Percentiles rank a stretch among this genome's conserved stretches.
These are phyloP conservation scores for Alentia gelatinosa DNA, from an alignment of 2,888 invertebrate species.

Conservation along the genomic window DNA sequence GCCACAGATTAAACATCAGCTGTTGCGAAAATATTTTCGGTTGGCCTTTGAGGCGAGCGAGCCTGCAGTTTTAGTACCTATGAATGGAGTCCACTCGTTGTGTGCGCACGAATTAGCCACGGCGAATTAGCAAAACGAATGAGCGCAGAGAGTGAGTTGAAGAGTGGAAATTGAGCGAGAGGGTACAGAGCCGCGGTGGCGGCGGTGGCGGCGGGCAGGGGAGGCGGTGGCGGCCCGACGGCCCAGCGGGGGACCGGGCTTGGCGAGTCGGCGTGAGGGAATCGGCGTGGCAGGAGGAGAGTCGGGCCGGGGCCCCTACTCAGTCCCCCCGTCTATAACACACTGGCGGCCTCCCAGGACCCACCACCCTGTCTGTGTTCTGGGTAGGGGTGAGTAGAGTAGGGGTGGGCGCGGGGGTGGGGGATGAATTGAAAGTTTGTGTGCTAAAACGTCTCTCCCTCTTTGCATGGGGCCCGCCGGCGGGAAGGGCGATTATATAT, in stretches of 20 bases:
- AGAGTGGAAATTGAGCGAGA: slow-evolving; percentile 26
- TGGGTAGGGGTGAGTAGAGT: background rate
- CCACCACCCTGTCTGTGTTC: background rate
- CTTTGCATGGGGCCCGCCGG: background rate
- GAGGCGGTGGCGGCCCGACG: background rate
- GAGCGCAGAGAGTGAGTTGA: background rate
- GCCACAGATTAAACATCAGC: slow-evolving; percentile 14
- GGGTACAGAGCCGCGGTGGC: too few species aligned
- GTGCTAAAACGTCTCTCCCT: too few species aligned
- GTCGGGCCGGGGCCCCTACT: background rate
- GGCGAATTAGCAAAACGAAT: slow-evolving; percentile 16
- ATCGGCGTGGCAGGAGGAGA: background rate
- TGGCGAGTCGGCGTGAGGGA: background rate
- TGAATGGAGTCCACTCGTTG: background rate
- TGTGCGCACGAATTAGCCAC: background rate
- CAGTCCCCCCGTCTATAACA: background rate
- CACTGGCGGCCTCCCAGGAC: background rate
- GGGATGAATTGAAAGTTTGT: background rate
- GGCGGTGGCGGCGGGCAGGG: background rate
- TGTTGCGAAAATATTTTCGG: slow-evolving; percentile 43
- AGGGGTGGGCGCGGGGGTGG: background rate
- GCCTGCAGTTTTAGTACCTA: background rate
- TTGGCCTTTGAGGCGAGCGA: background rate
- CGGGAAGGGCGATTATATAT: background rate
- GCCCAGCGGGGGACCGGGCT: background rate